Evolutionary conservation across 2,797 vertebrate species (phyloP), one percentile per base, ranked within the genome.

Genomic region (Paratrypauchen microcephalus): DNA sequence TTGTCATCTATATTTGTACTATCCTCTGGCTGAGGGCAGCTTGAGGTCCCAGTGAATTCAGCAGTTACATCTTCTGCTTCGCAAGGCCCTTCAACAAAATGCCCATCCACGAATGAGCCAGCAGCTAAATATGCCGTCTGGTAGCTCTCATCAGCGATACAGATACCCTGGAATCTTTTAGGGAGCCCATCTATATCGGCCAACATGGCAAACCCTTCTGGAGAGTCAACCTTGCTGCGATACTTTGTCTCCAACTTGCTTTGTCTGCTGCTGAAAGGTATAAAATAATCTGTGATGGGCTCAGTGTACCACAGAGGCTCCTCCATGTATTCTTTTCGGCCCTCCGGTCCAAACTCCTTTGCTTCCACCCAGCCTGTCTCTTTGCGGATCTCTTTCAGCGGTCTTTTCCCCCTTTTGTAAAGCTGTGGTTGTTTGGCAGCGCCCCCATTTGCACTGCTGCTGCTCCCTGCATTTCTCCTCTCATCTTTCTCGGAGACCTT

Each of bases 241-340:
- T 99, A 99, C 0, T 96, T 97, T 69, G 98, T 99, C 92, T 99
- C 98, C 65, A 99, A 94, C 85, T 99, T 99, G 81, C 98, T 99
- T 86, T 95, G 95, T 74, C 95, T 93, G 89, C 95, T 95, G 90
- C 95, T 97, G 73, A 95, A 90, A 45, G 98, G 97, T 89, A 97
- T 94, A 72, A 99, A 97, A 86, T 98, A 99, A 69, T 99, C 97
- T 1, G 97, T 93, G 55, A 99, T 96, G 1, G 98, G 98, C 87
- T 99, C 97, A 0, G 98, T 99, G 89, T 99, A 99, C 98, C 98
- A 99, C 86, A 99, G 92, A 2, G 98, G 98, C 84, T 99, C 97
- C 89, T 99, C 98, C 90, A 96, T 97, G 67, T 97, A 99, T 64
- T 99, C 96, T n/a, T 90, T 95, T 77, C 92, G 93, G 78, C 85